A percentile compares a stretch with the other conserved stretches of the same genome.
Evolutionary conservation across 2,113 vertebrate genomes (phyloP).

Genomic region (Ceuthmochares aereus): DNA sequence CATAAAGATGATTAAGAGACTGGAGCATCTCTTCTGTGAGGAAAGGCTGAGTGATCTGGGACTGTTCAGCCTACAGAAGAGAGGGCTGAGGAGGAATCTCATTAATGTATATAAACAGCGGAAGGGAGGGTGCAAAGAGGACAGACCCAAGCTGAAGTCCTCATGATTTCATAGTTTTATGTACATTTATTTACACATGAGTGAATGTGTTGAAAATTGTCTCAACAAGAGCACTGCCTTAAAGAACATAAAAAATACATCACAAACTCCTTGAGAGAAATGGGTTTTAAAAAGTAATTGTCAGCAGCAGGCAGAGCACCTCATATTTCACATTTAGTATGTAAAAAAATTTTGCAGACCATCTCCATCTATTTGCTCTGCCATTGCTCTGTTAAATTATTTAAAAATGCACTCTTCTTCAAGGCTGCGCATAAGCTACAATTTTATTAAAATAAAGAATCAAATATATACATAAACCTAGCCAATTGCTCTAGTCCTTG

Average conservation of each 20-base stretch:
- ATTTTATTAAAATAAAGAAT: background rate
- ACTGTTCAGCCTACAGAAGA: background rate
- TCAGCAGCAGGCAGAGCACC: background rate
- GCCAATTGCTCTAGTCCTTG: background rate
- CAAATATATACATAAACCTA: background rate
- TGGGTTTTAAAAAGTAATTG: background rate
- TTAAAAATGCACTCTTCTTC: background rate
- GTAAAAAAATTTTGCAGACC: background rate
- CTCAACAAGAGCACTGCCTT: background rate
- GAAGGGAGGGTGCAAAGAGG: background rate
- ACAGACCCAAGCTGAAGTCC: background rate
- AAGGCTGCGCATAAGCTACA: background rate
- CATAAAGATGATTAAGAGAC: background rate
- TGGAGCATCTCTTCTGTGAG: background rate
- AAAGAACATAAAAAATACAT: background rate
- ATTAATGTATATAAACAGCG: background rate
- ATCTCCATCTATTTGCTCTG: background rate
- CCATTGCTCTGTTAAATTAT: background rate
- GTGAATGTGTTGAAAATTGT: background rate
- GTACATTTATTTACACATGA: background rate
- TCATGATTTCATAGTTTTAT: background rate
- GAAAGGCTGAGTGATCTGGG: background rate
- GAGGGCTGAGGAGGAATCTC: background rate
- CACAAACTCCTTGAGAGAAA: background rate
- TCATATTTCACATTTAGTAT: background rate